phyloP scores from a whole-genome alignment of 2,888 invertebrate genomes.

The Cabera pusaria region DNA sequence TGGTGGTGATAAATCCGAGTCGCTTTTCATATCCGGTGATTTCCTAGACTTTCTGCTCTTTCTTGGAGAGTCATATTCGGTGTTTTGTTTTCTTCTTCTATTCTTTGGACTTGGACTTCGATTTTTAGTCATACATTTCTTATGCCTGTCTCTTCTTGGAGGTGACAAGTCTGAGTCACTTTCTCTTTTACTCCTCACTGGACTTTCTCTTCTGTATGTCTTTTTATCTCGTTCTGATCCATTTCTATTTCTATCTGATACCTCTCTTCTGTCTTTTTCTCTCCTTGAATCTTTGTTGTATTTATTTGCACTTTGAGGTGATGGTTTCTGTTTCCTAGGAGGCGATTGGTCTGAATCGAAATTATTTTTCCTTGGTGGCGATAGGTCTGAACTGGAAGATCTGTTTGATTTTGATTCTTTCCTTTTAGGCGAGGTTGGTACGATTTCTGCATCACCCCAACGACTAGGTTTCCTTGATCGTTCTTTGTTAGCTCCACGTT shows the following conservation, averaged over 20 bases:
- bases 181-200: constrained; percentile 33
- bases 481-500: constrained; percentile 6
- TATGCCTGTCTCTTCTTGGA: constrained; percentile 42
- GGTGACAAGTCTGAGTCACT: constrained; percentile 56
- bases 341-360: constrained; percentile 19
- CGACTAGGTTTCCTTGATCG: constrained; percentile 29
- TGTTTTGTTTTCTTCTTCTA: constrained; percentile 34
- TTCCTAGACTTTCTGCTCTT: constrained; percentile 19
- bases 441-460: constrained; percentile 25
- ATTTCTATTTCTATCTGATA: constrained; percentile 7
- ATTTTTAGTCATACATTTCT: neutral
- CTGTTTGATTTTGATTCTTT: constrained; percentile 1
- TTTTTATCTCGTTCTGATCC: constrained; percentile 12
- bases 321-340: constrained; percentile 17
- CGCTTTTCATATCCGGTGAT: constrained; percentile 36
- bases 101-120: constrained; percentile 21
- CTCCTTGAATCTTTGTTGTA: constrained; percentile 20
- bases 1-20: constrained; percentile 57
- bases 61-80: too few species aligned
- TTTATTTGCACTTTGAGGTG: constrained; percentile 8
- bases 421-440: constrained; percentile 15
- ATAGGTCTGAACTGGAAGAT: constrained; percentile 39
- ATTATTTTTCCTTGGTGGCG: constrained; percentile 45
- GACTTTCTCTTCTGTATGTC: constrained; percentile 6
- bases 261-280: constrained; percentile 25